These are phyloP conservation scores for Hoplias malabaricus DNA, from an alignment of 2,113 vertebrate genomes.

Conservation along the genomic window DNA sequence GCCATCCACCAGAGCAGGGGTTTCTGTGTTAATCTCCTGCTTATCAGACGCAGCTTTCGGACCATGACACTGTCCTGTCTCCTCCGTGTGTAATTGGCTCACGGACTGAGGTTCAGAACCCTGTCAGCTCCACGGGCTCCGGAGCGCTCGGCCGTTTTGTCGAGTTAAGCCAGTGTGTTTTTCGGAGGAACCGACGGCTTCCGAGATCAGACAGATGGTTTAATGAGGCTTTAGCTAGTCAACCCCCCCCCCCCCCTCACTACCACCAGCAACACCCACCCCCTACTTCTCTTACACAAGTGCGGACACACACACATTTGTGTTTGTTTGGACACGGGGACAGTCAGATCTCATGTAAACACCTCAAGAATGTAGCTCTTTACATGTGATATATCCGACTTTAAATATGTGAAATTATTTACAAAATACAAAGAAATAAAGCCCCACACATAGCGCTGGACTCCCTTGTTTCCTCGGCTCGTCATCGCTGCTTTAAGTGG, in stretches of 20 bases:
- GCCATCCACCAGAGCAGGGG: constrained; percentile 8
- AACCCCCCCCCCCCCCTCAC: not conserved
- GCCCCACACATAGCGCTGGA: not conserved
- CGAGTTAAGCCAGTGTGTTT: constrained; percentile 53
- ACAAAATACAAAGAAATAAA: no score
- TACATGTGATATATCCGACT: no score
- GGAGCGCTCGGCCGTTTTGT: constrained; percentile 49
- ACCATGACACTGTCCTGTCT: constrained; percentile 59
- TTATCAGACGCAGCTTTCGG: constrained; percentile 51
- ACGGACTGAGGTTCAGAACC: constrained; percentile 22
- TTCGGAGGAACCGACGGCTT: constrained; percentile 42
- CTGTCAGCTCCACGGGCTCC: constrained; percentile 38
- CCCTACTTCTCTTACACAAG: not conserved
- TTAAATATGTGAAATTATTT: no score
- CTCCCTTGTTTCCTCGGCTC: not conserved
- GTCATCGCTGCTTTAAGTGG: constrained; percentile 11
- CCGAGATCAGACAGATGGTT: constrained; percentile 51
- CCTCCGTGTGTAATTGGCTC: constrained; percentile 65
- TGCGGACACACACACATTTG: constrained; percentile 1
- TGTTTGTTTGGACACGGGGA: not conserved
- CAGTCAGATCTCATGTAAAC: no score
- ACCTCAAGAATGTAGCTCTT: no score
- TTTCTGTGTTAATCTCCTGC: constrained; percentile 31
- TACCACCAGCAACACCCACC: no score
- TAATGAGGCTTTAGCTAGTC: constrained; percentile 52